Percentiles rank a stretch among this genome's conserved stretches.
Evolutionary conservation across 2,797 vertebrate genomes (phyloP).

Genomic region (Cirrhinus molitorella): DNA sequence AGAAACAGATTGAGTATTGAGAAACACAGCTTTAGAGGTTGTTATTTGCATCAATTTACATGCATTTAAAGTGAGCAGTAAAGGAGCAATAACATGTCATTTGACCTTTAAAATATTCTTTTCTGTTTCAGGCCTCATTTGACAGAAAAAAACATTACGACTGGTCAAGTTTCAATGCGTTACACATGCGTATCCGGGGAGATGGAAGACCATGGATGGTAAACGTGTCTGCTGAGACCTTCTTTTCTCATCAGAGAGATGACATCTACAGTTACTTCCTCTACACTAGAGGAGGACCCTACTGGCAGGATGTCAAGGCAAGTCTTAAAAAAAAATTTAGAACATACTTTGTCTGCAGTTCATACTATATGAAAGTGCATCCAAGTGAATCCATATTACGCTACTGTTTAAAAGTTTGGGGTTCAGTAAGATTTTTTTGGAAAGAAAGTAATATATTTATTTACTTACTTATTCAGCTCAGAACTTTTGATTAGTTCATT

Average conservation of each 20-base stretch:
- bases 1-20: no score
- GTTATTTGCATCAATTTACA: conserved; percentile 3
- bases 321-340: background rate
- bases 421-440: no score
- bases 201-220: conserved; percentile 98
- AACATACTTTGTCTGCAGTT: conserved; percentile 1
- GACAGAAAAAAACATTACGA: conserved; percentile 84
- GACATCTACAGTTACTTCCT: conserved; percentile 94
- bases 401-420: conserved; percentile 2
- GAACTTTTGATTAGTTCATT: no score
- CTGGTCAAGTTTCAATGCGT: conserved; percentile 90
- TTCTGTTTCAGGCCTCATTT: conserved; percentile 81
- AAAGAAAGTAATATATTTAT: no score
- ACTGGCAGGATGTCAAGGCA: conserved; percentile 97
- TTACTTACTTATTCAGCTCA: no score
- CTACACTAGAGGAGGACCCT: conserved; percentile 93
- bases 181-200: conserved; percentile 90
- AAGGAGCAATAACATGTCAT: background rate
- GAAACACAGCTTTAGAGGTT: background rate
- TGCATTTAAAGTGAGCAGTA: background rate
- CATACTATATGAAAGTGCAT: background rate
- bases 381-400: background rate
- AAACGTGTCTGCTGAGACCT: conserved; percentile 83
- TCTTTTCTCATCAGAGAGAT: conserved; percentile 85
- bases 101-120: background rate